A percentile compares a stretch with the other conserved stretches of the same genome.
Conservation (phyloP, 1,140 invertebrate species). For the Reticulitermes speratus region DNA sequence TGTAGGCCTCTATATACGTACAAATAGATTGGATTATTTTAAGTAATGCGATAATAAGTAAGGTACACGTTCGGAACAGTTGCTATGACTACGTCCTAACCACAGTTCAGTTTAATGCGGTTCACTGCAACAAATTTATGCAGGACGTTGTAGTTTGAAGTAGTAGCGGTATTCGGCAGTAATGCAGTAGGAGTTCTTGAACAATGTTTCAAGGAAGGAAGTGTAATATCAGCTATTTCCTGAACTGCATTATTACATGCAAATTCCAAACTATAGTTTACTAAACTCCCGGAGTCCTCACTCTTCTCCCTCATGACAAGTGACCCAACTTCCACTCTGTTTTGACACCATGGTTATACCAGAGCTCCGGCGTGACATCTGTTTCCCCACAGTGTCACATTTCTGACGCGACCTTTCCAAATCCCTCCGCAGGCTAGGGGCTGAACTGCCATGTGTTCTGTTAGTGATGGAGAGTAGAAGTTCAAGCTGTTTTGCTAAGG, state of each 20-base stretch:
- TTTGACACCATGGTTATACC: background rate
- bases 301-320: background rate
- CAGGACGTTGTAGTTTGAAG: too few relatives aligned
- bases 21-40: too few relatives aligned
- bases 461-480: background rate
- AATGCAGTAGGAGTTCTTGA: too few relatives aligned
- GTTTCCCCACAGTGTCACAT: slow-evolving; percentile 4
- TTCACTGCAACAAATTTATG: too few relatives aligned
- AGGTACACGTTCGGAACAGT: too few relatives aligned
- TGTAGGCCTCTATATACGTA: too few relatives aligned
- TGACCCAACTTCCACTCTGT: background rate
- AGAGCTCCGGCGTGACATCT: background rate
- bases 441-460: background rate
- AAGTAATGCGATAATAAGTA: too few relatives aligned
- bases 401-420: slow-evolving; percentile 13
- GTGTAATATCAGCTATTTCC: background rate
- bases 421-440: background rate
- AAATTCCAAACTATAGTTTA: background rate
- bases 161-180: too few relatives aligned
- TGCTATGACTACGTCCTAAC: too few relatives aligned
- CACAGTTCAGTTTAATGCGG: too few relatives aligned
- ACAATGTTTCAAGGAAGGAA: background rate
- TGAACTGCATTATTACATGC: background rate
- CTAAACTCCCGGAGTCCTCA: background rate
- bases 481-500: background rate